A percentile compares a stretch with the other conserved stretches of the same genome.
phyloP scores from a whole-genome alignment of 64 coral and sea anemone genomes.

The Dendrophyllia cribrosa region DNA sequence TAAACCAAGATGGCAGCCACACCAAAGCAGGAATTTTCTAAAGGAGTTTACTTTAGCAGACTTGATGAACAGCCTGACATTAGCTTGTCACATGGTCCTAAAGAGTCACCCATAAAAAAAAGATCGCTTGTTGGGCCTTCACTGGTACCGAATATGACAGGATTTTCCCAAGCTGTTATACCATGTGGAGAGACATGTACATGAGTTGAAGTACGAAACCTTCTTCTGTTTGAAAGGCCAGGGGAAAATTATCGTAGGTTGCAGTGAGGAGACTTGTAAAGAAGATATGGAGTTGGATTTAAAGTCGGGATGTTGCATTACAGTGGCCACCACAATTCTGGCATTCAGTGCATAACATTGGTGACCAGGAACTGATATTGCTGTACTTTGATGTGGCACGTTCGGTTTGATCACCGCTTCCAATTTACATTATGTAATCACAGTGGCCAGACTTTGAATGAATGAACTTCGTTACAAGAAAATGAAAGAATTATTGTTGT shows the following conservation, averaged over 20 bases:
- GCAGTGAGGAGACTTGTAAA: not conserved
- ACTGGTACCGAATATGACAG: not conserved
- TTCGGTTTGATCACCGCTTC: not conserved
- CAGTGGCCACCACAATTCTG: conserved; percentile 19
- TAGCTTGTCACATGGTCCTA: conserved; percentile 19
- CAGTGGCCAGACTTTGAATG: no score
- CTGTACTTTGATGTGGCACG: conserved; percentile 28
- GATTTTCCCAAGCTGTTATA: conserved; percentile 31
- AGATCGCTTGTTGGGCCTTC: not conserved
- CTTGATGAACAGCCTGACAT: not conserved
- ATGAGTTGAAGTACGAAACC: conserved; percentile 20
- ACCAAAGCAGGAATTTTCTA: not conserved
- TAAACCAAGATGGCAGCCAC: not conserved
- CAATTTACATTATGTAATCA: no score
- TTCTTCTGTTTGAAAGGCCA: conserved; percentile 46
- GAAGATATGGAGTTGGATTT: conserved; percentile 35
- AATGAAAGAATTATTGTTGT: no score
- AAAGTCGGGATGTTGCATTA: conserved; percentile 8
- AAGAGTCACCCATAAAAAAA: conserved; percentile 16
- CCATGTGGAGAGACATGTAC: conserved; percentile 35
- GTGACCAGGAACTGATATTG: not conserved
- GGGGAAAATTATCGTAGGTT: conserved; percentile 13
- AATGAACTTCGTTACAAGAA: no score
- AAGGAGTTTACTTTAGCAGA: not conserved
- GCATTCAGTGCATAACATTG: conserved; percentile 37